Conservation (phyloP, 1,140 invertebrate genomes). For the Hesperophylax magnus region DNA sequence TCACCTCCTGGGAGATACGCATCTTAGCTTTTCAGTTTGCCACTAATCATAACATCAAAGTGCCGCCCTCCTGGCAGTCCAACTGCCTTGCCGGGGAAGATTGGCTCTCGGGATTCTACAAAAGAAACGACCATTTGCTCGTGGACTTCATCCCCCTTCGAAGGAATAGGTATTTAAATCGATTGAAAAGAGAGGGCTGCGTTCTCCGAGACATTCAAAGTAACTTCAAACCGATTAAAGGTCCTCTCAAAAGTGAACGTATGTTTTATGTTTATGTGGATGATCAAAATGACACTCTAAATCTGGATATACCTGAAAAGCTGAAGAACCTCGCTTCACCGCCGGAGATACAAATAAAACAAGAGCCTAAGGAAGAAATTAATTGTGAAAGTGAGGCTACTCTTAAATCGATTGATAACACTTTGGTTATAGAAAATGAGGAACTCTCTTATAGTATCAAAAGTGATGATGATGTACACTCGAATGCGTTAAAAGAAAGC, state of each 20-base stretch:
- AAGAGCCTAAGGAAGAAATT: background rate
- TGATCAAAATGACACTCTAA: conserved; percentile 4
- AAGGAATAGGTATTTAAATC: conserved; percentile 4
- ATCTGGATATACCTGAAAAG: background rate
- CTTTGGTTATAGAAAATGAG: background rate
- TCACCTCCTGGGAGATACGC: conserved; percentile 4
- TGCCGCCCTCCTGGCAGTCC: background rate
- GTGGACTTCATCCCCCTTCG: background rate
- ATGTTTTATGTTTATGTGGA: background rate
- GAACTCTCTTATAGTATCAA: background rate
- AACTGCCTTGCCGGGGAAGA: conserved; percentile 12
- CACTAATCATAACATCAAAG: background rate
- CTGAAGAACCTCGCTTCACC: background rate
- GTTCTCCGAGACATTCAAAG: background rate
- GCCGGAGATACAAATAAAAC: background rate
- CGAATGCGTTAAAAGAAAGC: background rate
- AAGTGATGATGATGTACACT: no score
- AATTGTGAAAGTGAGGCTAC: background rate
- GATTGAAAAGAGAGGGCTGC: background rate
- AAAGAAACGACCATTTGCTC: conserved; percentile 25
- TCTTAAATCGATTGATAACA: background rate
- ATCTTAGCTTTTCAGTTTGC: conserved; percentile 7
- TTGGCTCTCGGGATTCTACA: conserved; percentile 25
- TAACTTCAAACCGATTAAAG: no score
- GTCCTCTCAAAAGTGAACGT: background rate